Base-by-base conservation (phyloP, 1,140 invertebrate genomes). In the Riptortus pedestris region DNA sequence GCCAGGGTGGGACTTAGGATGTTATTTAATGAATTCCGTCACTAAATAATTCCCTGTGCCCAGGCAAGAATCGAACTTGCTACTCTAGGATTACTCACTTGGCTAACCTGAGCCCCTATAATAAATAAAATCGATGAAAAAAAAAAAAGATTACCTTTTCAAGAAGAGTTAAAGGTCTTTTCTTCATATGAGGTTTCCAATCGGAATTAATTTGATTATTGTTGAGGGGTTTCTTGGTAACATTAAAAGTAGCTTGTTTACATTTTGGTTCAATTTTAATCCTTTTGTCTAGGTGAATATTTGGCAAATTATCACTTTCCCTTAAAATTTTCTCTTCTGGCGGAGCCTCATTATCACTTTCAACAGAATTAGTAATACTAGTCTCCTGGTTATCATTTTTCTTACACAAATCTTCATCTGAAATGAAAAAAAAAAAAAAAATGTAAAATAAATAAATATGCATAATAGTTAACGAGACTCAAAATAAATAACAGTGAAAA, bases 111-210 rank as follows among this genome's bases (percentile, higher is more conserved):
- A 7, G 5, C 5, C 31, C 31, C 5, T 38, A 7, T 38, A 7
- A 38, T 38, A 38, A 38, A 7, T 38, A 7, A 38, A 7, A 7
- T 38, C n/a, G n/a, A n/a, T 38, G 5, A 38, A 38, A 38, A 7
- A 38, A 38, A 5, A 38, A 38, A 7, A 38, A 38, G 14, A 14
- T 38, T 38, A 55, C 51, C 24, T 55, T 55, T 55, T 55, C 51
- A 26, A 55, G 51, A 16, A 55, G 51, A 24, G 51, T 55, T 2
- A 55, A 24, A 55, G 51, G 51, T 55, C 22, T 55, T 24, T 55
- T 55, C 51, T 14, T 55, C 24, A 55, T 24, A 18, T 18, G 14
- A 55, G 51, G 20, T 24, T 55, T 20, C 51, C 51, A 55, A 55
- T 26, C 18, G 16, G 20, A 24, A 26, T 20, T 4, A 22, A 24